Evolutionary conservation across 2,797 vertebrate species (phyloP).

Genomic region (Brachyalestes nurse): DNA sequence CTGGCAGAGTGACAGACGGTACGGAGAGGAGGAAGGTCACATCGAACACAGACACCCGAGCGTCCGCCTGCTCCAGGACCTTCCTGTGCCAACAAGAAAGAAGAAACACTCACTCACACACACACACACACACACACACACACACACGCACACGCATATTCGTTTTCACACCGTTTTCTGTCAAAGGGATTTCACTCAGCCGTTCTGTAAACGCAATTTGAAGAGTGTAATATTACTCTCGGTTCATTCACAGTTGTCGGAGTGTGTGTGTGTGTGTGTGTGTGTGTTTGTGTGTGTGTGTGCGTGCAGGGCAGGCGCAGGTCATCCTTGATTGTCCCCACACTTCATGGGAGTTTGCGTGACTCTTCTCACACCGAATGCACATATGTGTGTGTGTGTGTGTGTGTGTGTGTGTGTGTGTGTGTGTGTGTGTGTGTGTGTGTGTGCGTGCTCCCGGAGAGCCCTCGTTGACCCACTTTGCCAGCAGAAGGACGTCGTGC

Average conservation of each 20-base stretch:
- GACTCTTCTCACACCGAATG: slow-evolving; percentile 19
- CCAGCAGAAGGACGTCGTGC: background rate
- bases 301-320: background rate
- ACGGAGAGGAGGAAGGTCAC: slow-evolving; percentile 42
- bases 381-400: background rate
- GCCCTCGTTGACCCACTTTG: slow-evolving; percentile 33
- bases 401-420: background rate
- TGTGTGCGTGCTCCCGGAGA: background rate
- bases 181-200: slow-evolving; percentile 30
- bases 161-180: slow-evolving; percentile 32
- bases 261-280: slow-evolving; percentile 4
- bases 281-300: too few relatives aligned
- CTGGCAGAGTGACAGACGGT: background rate
- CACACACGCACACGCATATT: too few relatives aligned
- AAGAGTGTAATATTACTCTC: slow-evolving; percentile 31
- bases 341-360: slow-evolving; percentile 17
- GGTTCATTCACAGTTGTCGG: slow-evolving; percentile 38
- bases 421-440: background rate
- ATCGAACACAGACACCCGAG: slow-evolving; percentile 47
- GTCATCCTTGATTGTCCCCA: slow-evolving; percentile 30
- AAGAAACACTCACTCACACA: background rate
- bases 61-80: slow-evolving; percentile 14
- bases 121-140: too few relatives aligned
- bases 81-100: slow-evolving; percentile 22
- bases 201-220: slow-evolving; percentile 41